Base-by-base conservation (phyloP, 2,888 invertebrate genomes). In the Drosophila buzzatii region DNA sequence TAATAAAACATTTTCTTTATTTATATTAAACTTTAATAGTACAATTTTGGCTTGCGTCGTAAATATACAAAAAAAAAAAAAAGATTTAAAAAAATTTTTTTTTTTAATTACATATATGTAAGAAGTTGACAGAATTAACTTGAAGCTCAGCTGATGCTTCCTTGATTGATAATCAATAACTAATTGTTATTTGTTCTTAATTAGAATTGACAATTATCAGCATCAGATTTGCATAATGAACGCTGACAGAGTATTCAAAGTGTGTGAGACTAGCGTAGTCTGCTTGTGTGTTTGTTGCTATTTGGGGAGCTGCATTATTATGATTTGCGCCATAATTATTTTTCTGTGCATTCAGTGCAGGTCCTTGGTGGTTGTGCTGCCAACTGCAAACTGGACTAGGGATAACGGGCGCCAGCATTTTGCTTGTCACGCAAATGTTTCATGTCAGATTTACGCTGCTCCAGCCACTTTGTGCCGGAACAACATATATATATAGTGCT, bases 371-470 rank as follows among this genome's bases (percentile, higher is more conserved):
- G 55, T 33, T 27, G 35, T 20, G 31, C 20, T 31, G 61, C 42
- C 47, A 31, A 53, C 57, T 41, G 41, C 20, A 41, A 49, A 33
- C 58, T 33, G 71, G 53, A 55, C 41, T 41, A 14, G 71, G 63
- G n/a, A 55, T 18, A 49, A 42, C 47, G 44, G 41, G 20, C 55
- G 44, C 70, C 76, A 70, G 74, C 86, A 74, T 85, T 85, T 74
- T 69, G 73, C 79, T 78, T 89, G 87, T 86, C 86, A 86, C 79
- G 86, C 79, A 75, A 89, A 86, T 81, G 87, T 86, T 86, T 81
- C 82, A 70, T 79, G 86, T 86, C 89, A 85, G 89, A 86, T 86
- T 89, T 85, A 62, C 76, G 72, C 73, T 76, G 72, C 75, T 74
- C 77, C 82, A 67, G 76, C 79, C 70, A 78, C 87, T 82, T 86